Evolutionary conservation across 2,888 invertebrate species (phyloP).

Genomic region (Cryptophagus acutangulus): DNA sequence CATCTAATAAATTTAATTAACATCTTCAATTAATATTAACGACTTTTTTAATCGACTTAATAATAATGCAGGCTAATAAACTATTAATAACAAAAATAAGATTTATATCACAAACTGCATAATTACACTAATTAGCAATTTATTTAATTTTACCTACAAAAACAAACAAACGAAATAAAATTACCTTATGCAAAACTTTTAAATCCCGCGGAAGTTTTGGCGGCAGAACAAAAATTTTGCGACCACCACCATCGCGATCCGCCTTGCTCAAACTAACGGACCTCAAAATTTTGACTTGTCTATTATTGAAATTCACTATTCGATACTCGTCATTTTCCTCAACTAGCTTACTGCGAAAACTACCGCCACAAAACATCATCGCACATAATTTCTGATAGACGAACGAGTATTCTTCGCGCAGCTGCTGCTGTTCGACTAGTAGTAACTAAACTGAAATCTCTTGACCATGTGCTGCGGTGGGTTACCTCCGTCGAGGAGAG

Average conservation of each 20-base stretch:
- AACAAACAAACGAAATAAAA: constrained; percentile 13
- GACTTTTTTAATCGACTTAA: too few relatives aligned
- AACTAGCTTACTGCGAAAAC: constrained; percentile 41
- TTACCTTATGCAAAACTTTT: constrained; percentile 13
- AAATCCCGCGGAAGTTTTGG: constrained; percentile 32
- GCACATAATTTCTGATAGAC: not conserved
- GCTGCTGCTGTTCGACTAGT: constrained; percentile 27
- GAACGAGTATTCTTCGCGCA: constrained; percentile 23
- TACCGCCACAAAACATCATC: constrained; percentile 43
- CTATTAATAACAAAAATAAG: too few relatives aligned
- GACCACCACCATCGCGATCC: constrained; percentile 15
- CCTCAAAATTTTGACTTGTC: constrained; percentile 37
- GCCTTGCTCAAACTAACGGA: constrained; percentile 33
- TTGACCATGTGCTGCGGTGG: constrained; percentile 34
- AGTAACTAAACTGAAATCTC: constrained; percentile 29
- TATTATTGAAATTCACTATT: constrained; percentile 39
- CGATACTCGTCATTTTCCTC: constrained; percentile 41
- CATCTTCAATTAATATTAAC: too few relatives aligned
- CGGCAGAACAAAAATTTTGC: constrained; percentile 34
- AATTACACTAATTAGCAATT: too few relatives aligned
- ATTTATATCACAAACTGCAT: too few relatives aligned
- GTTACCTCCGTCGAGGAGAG: too few relatives aligned
- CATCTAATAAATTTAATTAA: too few relatives aligned
- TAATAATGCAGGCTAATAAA: too few relatives aligned
- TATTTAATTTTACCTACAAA: too few relatives aligned